These are phyloP conservation scores for Tricholaema leucomelas DNA, from an alignment of 2,113 vertebrate species.

Conservation along the genomic window DNA sequence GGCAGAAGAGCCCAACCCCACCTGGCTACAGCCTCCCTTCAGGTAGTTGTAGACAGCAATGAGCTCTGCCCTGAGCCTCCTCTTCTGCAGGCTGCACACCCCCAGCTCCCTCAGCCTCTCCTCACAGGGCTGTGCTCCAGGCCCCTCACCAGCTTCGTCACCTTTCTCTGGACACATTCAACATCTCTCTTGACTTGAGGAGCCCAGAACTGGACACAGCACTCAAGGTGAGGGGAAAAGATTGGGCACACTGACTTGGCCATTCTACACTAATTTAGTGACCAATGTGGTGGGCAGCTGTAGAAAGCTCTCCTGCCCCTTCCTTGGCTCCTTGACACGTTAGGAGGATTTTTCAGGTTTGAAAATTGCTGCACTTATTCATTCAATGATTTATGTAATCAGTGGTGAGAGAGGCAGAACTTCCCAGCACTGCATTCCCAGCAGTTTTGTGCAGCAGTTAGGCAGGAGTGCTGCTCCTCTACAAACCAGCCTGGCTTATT, in stretches of 20 bases:
- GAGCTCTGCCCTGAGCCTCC: too few species aligned
- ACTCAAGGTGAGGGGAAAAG: too few species aligned
- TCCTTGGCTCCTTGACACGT: background rate
- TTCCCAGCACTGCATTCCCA: background rate
- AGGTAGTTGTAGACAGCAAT: too few species aligned
- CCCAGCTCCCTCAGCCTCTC: too few species aligned
- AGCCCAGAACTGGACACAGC: too few species aligned
- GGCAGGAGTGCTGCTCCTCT: background rate
- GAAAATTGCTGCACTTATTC: background rate
- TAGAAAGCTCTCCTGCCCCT: background rate
- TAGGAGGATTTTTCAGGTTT: background rate
- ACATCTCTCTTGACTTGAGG: too few species aligned
- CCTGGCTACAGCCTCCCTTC: too few species aligned
- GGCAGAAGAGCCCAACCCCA: too few species aligned
- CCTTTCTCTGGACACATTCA: too few species aligned
- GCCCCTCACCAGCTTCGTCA: too few species aligned
- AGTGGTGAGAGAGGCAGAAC: background rate
- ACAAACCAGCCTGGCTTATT: background rate
- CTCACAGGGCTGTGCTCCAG: too few species aligned
- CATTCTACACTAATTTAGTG: background rate
- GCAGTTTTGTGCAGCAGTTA: background rate
- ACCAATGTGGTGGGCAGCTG: background rate
- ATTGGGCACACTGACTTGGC: background rate
- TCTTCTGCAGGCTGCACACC: too few species aligned
- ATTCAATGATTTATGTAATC: background rate